Percentiles rank a stretch among this genome's conserved stretches.
Conservation (phyloP, 2,888 invertebrate genomes). For the Neria commutata region DNA sequence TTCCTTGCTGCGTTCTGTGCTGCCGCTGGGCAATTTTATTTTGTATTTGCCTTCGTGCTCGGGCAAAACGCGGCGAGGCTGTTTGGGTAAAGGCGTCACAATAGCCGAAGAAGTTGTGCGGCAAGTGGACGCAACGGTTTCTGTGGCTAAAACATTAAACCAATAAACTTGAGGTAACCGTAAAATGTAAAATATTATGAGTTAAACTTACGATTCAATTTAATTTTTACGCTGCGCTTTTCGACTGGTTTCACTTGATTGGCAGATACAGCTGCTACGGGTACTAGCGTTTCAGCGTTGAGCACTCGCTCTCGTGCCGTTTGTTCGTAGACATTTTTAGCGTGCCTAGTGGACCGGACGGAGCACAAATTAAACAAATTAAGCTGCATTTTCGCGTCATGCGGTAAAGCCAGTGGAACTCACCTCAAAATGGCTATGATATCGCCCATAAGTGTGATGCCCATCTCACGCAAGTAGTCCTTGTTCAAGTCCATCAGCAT, state of each 20-base stretch:
- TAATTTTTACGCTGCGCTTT: constrained; percentile 33
- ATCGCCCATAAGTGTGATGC: constrained; percentile 76
- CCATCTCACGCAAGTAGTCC: constrained; percentile 88
- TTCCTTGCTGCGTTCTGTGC: constrained; percentile 64
- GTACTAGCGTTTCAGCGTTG: constrained; percentile 60
- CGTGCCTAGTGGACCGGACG: too few species aligned
- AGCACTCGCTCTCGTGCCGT: constrained; percentile 67
- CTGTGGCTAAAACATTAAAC: background rate
- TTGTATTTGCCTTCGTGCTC: constrained; percentile 67
- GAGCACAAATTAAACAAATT: too few species aligned
- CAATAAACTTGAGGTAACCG: background rate
- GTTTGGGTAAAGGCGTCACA: constrained; percentile 44
- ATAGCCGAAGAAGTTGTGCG: constrained; percentile 25
- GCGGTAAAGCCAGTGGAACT: constrained; percentile 21
- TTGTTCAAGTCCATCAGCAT: constrained; percentile 88
- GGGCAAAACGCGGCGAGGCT: constrained; percentile 60
- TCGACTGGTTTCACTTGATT: constrained; percentile 42
- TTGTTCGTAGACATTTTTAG: constrained; percentile 68
- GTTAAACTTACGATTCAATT: constrained; percentile 28
- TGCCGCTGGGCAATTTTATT: constrained; percentile 65
- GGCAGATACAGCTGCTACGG: constrained; percentile 65
- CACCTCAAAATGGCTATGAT: constrained; percentile 75
- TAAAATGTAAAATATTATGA: background rate
- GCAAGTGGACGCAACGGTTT: constrained; percentile 12
- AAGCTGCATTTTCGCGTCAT: too few species aligned